Conservation (phyloP, 2,113 vertebrate genomes). For the Pygoscelis adeliae region DNA sequence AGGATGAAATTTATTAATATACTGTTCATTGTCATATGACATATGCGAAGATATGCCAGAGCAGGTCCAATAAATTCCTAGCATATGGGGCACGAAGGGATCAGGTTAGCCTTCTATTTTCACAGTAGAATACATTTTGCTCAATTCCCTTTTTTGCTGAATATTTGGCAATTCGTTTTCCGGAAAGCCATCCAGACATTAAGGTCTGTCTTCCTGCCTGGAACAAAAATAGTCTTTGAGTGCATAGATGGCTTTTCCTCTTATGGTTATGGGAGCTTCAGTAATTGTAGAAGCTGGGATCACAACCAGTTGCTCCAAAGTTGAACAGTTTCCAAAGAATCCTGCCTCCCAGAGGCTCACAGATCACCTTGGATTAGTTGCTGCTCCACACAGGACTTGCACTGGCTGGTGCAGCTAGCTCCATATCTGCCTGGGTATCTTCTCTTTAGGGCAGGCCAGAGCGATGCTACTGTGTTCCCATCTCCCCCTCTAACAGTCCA, state of each 20-base stretch:
- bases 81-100: neutral
- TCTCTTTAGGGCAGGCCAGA: neutral
- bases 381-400: neutral
- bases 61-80: neutral
- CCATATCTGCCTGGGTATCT: neutral
- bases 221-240: neutral
- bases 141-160: neutral
- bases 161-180: neutral
- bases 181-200: neutral
- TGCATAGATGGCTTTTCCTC: neutral
- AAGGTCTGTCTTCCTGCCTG: neutral
- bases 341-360: neutral
- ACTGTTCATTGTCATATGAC: neutral
- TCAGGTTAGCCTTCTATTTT: neutral
- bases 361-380: neutral
- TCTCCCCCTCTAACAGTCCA: neutral
- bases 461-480: neutral
- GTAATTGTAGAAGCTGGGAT: neutral
- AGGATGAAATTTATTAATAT: neutral
- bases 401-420: neutral
- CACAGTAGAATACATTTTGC: neutral
- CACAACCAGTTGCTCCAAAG: neutral
- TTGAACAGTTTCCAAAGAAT: neutral
- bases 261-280: neutral
- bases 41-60: accelerated